Percentiles rank a stretch among this genome's conserved stretches.
These are phyloP conservation scores for Apostichopus parvimensis DNA, from an alignment of 35 echinoderm and acorn worm species.

Conservation along the genomic window DNA sequence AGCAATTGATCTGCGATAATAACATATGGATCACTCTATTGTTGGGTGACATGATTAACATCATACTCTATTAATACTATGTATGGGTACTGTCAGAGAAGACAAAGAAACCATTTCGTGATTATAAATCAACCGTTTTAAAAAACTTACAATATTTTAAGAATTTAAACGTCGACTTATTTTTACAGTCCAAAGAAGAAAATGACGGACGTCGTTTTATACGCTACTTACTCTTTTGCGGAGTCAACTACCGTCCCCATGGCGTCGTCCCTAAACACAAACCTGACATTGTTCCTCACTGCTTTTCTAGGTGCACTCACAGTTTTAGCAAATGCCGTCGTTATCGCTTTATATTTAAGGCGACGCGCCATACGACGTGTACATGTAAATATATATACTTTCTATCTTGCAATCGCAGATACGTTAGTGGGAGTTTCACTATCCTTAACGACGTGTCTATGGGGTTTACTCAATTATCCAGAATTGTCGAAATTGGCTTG, in stretches of 20 bases:
- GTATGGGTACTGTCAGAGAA: no score
- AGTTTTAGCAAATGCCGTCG: neutral
- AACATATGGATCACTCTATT: no score
- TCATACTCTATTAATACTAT: no score
- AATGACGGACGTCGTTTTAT: neutral
- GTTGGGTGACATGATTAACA: no score
- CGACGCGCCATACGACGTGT: neutral
- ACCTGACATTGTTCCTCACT: neutral
- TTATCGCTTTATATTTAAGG: neutral
- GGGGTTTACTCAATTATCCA: slow-evolving; percentile 15
- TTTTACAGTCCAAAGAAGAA: neutral
- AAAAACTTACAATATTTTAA: no score
- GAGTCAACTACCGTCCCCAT: neutral
- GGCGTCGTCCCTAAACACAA: neutral
- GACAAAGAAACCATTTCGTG: no score
- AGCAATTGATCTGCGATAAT: no score
- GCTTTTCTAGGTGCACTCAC: neutral
- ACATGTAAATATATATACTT: slow-evolving; percentile 19
- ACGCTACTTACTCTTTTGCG: neutral
- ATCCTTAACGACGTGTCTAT: neutral
- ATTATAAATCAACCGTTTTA: no score
- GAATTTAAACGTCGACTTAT: no score
- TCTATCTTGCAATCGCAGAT: slow-evolving; percentile 33
- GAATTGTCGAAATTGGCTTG: slow-evolving; percentile 8
- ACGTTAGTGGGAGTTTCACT: slow-evolving; percentile 3